Base-by-base conservation (phyloP, 2,888 invertebrate genomes). In the Dolichomitus sp. region DNA sequence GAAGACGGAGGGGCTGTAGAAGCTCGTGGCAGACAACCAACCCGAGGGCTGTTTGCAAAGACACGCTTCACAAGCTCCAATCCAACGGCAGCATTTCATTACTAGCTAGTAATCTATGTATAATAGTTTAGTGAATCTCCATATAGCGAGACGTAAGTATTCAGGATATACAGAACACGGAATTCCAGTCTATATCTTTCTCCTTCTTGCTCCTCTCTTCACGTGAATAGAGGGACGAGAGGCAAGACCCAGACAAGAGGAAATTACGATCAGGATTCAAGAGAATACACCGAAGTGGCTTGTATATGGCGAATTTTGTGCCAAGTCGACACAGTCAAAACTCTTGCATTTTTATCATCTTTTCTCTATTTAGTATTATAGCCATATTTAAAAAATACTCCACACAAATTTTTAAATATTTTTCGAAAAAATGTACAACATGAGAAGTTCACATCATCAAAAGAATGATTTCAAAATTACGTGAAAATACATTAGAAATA, bases 201-300 rank as follows among this genome's bases (percentile, higher is more conserved):
- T 4, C 40, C 33, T 37, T 17, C 17, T n/a, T 17, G 14, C 33
- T 30, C 19, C 33, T 30, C n/a, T n/a, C 11, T 33, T 7, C 45
- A 11, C 12, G 27, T 42, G 42, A 65, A 65, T 65, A 52, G 42
- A 1, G 33, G 33, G 0, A 33, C 33, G 7, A 33, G 33, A 33
- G 33, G 33, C 33, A 33, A 14, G 48, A 48, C 57, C 37, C 45
- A 57, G 45, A 68, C 68, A 59, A 23, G 68, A 61, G 68, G 66
- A 59, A 68, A 68, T 76, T 76, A 59, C 59, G 68, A 50, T 59
- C 45, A 68, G 48, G 50, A 76, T 68, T 68, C 59, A 37, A 45
- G 45, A 17, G 57, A 40, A 75, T 45, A 54, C 52, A 42, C 7
- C 27, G 6, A 45, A 65, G 65, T 65, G 61, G 19, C 61, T 59